A percentile compares a stretch with the other conserved stretches of the same genome.
phyloP scores from a whole-genome alignment of 2,113 vertebrate genomes.

The Hemicordylus capensis region DNA sequence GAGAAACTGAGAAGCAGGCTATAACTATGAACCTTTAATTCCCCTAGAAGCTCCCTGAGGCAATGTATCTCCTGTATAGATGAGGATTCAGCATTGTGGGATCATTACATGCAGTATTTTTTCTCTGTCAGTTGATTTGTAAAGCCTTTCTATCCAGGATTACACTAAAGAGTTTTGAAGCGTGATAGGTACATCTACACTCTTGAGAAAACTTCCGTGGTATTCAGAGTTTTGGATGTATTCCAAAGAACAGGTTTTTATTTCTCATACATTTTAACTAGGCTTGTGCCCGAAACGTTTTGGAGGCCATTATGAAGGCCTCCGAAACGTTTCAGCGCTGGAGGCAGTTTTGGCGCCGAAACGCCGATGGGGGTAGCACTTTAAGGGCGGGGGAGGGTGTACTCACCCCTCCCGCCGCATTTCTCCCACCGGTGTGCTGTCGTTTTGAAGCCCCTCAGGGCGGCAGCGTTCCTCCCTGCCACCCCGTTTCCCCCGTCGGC shows the following conservation, averaged over 20 bases:
- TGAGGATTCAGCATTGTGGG: neutral
- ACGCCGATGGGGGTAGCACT: too few species aligned
- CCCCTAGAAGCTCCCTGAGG: neutral
- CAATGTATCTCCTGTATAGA: too few species aligned
- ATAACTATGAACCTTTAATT: neutral
- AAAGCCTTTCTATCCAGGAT: neutral
- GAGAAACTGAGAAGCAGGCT: neutral
- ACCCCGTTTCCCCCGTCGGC: too few species aligned
- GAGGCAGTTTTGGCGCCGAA: too few species aligned
- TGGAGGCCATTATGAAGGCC: too few species aligned
- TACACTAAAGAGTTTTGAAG: neutral
- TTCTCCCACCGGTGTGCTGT: too few species aligned
- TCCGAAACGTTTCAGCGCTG: too few species aligned
- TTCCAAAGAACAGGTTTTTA: slow-evolving; percentile 11
- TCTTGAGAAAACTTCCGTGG: neutral
- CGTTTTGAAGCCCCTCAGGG: too few species aligned
- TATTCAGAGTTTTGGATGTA: neutral
- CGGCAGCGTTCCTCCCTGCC: too few species aligned
- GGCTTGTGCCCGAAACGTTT: too few species aligned
- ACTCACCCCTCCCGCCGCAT: too few species aligned
- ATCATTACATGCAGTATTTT: neutral
- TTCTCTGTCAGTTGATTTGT: neutral
- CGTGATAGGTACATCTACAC: neutral
- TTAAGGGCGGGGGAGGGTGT: too few species aligned
- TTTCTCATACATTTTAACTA: neutral